Conservation (phyloP, 2,888 invertebrate genomes). For the Lasioglossum zephyrum region DNA sequence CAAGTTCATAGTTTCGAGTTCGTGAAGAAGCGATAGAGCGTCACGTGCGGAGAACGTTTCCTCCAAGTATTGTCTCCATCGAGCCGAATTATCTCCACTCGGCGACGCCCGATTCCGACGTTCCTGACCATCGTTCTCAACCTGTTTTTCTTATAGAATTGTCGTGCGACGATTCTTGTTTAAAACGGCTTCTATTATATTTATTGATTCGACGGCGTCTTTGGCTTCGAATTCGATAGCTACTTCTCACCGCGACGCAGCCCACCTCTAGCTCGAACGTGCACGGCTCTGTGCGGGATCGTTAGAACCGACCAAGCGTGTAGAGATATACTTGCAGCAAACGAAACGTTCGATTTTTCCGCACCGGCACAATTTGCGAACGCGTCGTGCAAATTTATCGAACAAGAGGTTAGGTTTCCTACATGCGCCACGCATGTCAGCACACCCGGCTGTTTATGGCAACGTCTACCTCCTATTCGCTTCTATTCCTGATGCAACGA, state of each 20-base stretch:
- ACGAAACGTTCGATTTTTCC: neutral
- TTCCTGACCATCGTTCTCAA: slow-evolving; percentile 52
- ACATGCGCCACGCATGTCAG: neutral
- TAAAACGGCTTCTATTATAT: neutral
- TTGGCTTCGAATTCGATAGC: neutral
- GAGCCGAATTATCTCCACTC: slow-evolving; percentile 6
- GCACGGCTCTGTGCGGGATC: neutral
- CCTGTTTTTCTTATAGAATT: slow-evolving; percentile 3
- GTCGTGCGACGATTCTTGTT: neutral
- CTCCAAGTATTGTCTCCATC: neutral
- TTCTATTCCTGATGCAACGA: neutral
- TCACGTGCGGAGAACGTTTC: neutral
- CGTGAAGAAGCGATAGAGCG: neutral
- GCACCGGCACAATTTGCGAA: neutral
- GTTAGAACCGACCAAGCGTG: neutral
- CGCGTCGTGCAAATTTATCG: neutral
- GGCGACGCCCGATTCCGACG: slow-evolving; percentile 27
- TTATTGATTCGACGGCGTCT: neutral
- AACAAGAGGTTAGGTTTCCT: neutral
- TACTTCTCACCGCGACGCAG: neutral
- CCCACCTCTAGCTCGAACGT: neutral
- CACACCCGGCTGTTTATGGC: neutral
- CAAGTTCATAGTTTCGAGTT: neutral
- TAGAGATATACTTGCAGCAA: neutral
- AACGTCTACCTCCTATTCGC: neutral